Conservation (phyloP, 2,797 vertebrate species). For the Buceros bicornis region DNA sequence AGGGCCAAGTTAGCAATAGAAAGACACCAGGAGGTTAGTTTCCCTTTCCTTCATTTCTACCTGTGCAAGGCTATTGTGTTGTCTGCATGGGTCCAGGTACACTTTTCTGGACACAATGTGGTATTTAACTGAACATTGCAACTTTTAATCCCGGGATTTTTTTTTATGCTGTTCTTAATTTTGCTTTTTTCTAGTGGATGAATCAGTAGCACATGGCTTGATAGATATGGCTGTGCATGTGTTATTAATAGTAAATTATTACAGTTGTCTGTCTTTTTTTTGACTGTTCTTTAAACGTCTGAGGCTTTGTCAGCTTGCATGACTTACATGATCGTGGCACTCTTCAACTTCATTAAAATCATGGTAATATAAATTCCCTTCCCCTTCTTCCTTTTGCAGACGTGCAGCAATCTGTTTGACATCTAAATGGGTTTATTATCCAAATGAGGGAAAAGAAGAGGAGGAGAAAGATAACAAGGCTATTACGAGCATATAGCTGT, state of each 20-base stretch:
- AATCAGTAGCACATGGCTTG: conserved; percentile 6
- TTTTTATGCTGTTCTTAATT: not conserved
- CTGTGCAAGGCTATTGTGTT: not conserved
- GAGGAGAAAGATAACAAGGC: conserved; percentile 25
- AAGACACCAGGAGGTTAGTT: not conserved
- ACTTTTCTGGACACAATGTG: not conserved
- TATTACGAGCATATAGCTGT: not conserved
- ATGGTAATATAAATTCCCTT: not conserved
- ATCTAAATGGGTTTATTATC: conserved; percentile 17
- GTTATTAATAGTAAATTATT: conserved; percentile 32
- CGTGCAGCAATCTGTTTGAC: conserved; percentile 23
- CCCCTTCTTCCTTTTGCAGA: conserved; percentile 34
- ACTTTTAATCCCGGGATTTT: not conserved
- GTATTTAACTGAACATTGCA: not conserved
- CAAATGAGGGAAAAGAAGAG: conserved; percentile 33
- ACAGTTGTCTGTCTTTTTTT: conserved; percentile 21
- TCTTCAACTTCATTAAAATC: conserved; percentile 11
- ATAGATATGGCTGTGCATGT: not conserved
- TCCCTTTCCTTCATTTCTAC: not conserved
- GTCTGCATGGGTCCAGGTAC: not conserved
- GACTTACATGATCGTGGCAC: not conserved
- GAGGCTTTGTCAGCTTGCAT: conserved; percentile 22
- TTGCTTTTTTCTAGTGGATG: not conserved
- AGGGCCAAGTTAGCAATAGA: not conserved
- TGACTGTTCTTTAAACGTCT: conserved; percentile 4